These are phyloP conservation scores for Monochamus saltuarius DNA, from an alignment of 1,140 invertebrate genomes.

Conservation along the genomic window DNA sequence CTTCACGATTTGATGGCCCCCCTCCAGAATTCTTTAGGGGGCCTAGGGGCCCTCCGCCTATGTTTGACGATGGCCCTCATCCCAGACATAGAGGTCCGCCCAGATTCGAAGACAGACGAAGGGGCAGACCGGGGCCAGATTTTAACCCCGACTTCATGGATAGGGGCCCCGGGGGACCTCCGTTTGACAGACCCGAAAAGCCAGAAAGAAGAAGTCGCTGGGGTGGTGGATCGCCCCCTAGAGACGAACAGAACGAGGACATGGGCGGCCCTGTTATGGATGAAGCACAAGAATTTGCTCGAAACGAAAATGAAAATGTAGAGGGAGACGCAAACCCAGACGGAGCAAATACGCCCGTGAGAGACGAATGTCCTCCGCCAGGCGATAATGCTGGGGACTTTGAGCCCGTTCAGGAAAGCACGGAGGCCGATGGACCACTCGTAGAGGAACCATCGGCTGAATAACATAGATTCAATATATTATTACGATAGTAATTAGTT, in stretches of 20 bases:
- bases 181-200: not conserved
- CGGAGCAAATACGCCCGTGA: slow-evolving; percentile 20
- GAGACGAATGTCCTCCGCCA: slow-evolving; percentile 19
- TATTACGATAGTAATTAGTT: not conserved
- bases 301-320: not conserved
- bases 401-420: no score
- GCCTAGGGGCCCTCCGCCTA: slow-evolving; percentile 19
- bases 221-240: slow-evolving; percentile 1
- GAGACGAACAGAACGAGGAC: slow-evolving; percentile 12
- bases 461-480: not conserved
- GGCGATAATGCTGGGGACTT: not conserved
- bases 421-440: not conserved
- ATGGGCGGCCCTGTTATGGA: no score
- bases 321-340: not conserved
- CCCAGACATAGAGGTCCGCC: not conserved
- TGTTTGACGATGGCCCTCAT: slow-evolving; percentile 12
- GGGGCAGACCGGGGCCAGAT: not conserved
- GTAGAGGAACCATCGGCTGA: not conserved
- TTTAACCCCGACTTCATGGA: not conserved
- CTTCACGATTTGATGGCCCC: slow-evolving; percentile 32
- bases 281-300: slow-evolving; percentile 3
- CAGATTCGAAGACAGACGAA: slow-evolving; percentile 9
- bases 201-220: slow-evolving; percentile 16
- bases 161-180: not conserved
- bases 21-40: slow-evolving; percentile 31